Base-by-base conservation (phyloP, 2,113 vertebrate species). In the Neofelis nebulosa region DNA sequence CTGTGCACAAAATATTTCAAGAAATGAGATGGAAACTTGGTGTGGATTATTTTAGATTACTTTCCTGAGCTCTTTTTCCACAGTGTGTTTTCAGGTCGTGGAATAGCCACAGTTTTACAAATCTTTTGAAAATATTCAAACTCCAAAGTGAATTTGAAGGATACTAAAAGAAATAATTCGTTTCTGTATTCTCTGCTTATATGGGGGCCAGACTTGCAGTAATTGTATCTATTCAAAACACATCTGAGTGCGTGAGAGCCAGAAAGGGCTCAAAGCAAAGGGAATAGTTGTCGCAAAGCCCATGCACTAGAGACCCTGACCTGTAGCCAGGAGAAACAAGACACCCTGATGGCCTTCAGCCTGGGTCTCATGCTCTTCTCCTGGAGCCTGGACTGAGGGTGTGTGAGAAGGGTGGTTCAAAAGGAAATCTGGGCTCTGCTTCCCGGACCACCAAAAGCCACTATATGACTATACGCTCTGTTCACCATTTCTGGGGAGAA, bases 11-110 rank as follows among this genome's bases (percentile, higher is more conserved):
- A 83, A 86, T 97, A 96, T 97, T 95, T 95, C 0, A 63, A 98
- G 98, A 98, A 98, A 89, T 98, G 97, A 92, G 88, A 89, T 76
- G 84, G 69, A 90, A 27, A 5, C 29, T 80, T 97, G 97, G 76
- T 97, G 50, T 31, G 95, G 88, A 97, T 66, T 69, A 68, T 45
- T 97, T 98, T 97, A 97, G 96, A 96, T 98, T 27, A 23, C 65
- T 87, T 97, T 93, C 89, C 45, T 61, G 38, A 41, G 85, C 57
- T 89, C 13, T 79, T 95, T 93, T 78, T 96, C 90, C 31, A 73
- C 36, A 38, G 73, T 48, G 0, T 83, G 69, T 19, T 85, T 16
- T n/a, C 25, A 48, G 55, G 45, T 89, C 21, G 66, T n/a, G 65
- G n/a, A 68, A 50, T 36, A 92, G 36, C 12, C 76, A 92, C 33